These are phyloP conservation scores for Oenanthe oenanthe DNA, from an alignment of 2,113 vertebrate species.

Conservation along the genomic window DNA sequence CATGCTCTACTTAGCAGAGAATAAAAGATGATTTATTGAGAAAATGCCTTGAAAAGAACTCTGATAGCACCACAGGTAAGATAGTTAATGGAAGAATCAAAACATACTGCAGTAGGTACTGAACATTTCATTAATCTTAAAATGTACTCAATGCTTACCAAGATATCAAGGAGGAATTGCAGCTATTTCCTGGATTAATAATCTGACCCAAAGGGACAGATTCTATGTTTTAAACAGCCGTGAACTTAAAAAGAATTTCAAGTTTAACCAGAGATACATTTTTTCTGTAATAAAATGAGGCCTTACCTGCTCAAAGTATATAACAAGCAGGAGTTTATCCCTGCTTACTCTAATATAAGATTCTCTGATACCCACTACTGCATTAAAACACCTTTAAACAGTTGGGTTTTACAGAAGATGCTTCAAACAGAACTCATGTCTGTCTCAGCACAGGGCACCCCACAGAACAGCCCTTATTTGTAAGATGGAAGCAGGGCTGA, in stretches of 20 bases:
- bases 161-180: neutral
- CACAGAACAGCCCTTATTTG: neutral
- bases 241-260: neutral
- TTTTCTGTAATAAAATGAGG: neutral
- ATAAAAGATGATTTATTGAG: neutral
- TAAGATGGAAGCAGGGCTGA: neutral
- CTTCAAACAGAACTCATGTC: neutral
- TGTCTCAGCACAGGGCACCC: neutral
- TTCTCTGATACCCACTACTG: neutral
- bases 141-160: neutral
- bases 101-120: neutral
- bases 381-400: neutral
- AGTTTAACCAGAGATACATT: neutral
- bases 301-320: neutral
- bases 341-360: neutral
- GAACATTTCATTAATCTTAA: neutral
- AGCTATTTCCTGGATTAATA: neutral
- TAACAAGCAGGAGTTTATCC: neutral
- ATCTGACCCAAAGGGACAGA: neutral
- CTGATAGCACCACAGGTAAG: neutral
- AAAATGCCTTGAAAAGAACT: neutral
- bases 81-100: neutral
- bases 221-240: neutral
- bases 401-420: neutral
- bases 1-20: neutral